Conservation (phyloP, 2,113 vertebrate species). For the Nasalis larvatus region DNA sequence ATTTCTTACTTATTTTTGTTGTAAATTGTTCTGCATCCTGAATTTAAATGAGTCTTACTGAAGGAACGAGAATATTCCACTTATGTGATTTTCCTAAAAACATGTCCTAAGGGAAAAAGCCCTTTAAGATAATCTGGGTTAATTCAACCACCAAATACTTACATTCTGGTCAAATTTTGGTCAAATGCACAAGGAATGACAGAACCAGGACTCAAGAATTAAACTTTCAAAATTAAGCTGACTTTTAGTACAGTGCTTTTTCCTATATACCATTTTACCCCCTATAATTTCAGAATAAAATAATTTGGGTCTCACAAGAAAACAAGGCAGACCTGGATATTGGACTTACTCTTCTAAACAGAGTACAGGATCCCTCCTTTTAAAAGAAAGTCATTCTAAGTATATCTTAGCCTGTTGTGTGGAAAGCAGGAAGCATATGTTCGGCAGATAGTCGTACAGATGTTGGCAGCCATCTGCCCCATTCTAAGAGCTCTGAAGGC, state of each 20-base stretch:
- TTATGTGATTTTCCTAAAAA: neutral
- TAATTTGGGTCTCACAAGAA: neutral
- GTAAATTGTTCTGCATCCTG: neutral
- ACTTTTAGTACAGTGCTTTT: neutral
- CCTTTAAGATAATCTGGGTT: neutral
- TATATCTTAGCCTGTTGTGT: neutral
- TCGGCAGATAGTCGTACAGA: neutral
- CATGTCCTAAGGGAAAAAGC: neutral
- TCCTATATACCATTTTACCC: neutral
- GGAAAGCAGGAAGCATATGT: neutral
- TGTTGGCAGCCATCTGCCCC: neutral
- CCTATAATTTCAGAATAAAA: neutral
- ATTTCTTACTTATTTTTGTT: neutral
- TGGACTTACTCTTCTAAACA: neutral
- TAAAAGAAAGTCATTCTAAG: neutral
- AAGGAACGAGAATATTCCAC: neutral
- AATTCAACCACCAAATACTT: slow-evolving; percentile 1
- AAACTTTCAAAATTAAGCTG: neutral
- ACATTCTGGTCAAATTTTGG: neutral
- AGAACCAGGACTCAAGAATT: neutral
- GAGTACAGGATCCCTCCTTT: neutral
- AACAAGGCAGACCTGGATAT: neutral
- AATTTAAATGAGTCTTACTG: neutral
- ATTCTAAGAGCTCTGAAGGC: neutral
- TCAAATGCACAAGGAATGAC: neutral